These are phyloP conservation scores for Pseudopleuronectes americanus DNA, from an alignment of 2,797 vertebrate genomes.

Conservation along the genomic window DNA sequence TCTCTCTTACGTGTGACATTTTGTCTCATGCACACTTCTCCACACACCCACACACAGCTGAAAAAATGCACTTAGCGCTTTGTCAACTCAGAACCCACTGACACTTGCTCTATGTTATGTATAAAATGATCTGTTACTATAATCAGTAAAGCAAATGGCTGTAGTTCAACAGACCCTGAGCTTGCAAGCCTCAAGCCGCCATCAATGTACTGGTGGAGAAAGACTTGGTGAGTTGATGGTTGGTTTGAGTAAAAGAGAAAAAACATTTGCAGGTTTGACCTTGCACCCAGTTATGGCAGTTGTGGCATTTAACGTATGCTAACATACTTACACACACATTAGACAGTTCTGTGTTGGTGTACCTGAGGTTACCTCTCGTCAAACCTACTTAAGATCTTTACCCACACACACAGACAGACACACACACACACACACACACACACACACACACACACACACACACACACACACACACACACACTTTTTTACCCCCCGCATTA, in stretches of 20 bases:
- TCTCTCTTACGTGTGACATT: neutral
- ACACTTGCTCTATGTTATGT: neutral
- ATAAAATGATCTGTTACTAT: constrained; percentile 18
- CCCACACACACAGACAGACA: constrained; percentile 13
- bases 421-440: constrained; percentile 1
- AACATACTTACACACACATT: neutral
- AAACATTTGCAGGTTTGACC: neutral
- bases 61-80: neutral
- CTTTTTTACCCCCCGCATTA: constrained; percentile 12
- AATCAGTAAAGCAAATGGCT: constrained; percentile 20
- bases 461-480: constrained; percentile 18
- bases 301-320: neutral
- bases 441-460: neutral
- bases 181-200: neutral
- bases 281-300: neutral
- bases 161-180: neutral
- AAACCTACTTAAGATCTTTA: constrained; percentile 42
- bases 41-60: constrained; percentile 9
- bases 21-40: neutral
- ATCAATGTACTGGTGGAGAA: neutral
- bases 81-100: constrained; percentile 8
- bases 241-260: neutral
- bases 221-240: too few relatives aligned
- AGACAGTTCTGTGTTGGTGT: constrained; percentile 7
- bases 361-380: constrained; percentile 48